Percentiles rank a stretch among this genome's conserved stretches.
Conservation (phyloP, 2,113 vertebrate species). For the Callionymus lyra region DNA sequence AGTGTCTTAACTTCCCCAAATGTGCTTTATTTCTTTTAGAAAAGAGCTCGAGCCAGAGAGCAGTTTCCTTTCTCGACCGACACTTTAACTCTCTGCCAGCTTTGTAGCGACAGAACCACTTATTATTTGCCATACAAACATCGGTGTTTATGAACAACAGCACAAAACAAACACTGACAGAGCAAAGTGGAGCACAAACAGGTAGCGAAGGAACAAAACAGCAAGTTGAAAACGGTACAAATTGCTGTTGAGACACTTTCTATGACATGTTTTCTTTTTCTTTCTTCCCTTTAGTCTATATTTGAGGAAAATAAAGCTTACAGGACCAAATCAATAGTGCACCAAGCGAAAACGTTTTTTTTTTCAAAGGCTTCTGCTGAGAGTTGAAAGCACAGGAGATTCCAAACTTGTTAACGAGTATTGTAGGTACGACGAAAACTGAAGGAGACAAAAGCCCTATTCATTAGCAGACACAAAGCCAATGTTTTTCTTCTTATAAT, state of each 20-base stretch:
- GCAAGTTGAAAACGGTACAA: slow-evolving; percentile 16
- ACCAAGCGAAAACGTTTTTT: slow-evolving; percentile 44
- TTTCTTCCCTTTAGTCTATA: slow-evolving; percentile 30
- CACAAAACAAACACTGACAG: slow-evolving; percentile 2
- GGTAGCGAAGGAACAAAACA: slow-evolving; percentile 17
- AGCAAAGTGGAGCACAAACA: slow-evolving; percentile 13
- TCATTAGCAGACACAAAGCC: too few species aligned
- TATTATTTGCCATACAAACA: too few species aligned
- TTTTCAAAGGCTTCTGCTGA: slow-evolving; percentile 46
- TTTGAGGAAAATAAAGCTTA: slow-evolving; percentile 50
- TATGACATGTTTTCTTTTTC: slow-evolving; percentile 34
- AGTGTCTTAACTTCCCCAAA: too few species aligned
- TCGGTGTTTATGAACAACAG: neutral
- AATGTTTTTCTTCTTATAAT: too few species aligned
- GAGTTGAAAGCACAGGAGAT: slow-evolving; percentile 1
- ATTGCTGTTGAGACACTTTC: slow-evolving; percentile 44
- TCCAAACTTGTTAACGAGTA: slow-evolving; percentile 4
- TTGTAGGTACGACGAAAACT: neutral
- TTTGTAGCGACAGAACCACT: neutral
- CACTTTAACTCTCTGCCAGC: too few species aligned
- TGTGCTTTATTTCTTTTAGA: too few species aligned
- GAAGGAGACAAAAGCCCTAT: too few species aligned
- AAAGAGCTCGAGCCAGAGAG: too few species aligned
- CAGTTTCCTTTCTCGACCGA: too few species aligned
- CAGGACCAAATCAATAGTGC: slow-evolving; percentile 51